A percentile compares a stretch with the other conserved stretches of the same genome.
These are phyloP conservation scores for Orius laevigatus DNA, from an alignment of 1,140 invertebrate genomes.

Conservation along the genomic window DNA sequence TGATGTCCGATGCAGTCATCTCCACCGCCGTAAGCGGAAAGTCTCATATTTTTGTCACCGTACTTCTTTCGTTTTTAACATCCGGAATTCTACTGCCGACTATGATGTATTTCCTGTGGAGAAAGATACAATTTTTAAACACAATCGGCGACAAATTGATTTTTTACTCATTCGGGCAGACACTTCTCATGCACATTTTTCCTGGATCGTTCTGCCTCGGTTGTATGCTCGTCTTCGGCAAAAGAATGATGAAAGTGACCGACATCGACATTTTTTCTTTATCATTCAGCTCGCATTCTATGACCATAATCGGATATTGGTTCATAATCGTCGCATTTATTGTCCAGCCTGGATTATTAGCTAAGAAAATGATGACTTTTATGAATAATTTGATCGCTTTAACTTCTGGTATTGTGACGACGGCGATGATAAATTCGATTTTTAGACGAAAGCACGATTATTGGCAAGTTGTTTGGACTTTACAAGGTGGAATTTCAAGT, in stretches of 20 bases:
- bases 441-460: background rate
- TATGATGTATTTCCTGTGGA: conserved; percentile 1
- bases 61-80: background rate
- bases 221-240: background rate
- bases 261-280: conserved; percentile 6
- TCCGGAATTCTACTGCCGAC: background rate
- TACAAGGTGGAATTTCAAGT: conserved; percentile 6
- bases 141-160: background rate
- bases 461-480: conserved; percentile 5
- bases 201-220: conserved; percentile 1
- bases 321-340: background rate
- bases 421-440: background rate
- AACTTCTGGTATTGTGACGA: conserved; percentile 1
- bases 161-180: background rate
- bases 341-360: background rate
- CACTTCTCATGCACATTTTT: conserved; percentile 4
- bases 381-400: background rate
- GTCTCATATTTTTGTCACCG: background rate
- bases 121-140: background rate
- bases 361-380: no score
- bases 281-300: conserved; percentile 6
- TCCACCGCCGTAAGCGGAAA: background rate
- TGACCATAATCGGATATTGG: background rate
- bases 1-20: background rate
- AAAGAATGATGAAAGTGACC: conserved; percentile 1